Base-by-base conservation (phyloP, 2,888 invertebrate genomes). In the Nomada lathburiana region DNA sequence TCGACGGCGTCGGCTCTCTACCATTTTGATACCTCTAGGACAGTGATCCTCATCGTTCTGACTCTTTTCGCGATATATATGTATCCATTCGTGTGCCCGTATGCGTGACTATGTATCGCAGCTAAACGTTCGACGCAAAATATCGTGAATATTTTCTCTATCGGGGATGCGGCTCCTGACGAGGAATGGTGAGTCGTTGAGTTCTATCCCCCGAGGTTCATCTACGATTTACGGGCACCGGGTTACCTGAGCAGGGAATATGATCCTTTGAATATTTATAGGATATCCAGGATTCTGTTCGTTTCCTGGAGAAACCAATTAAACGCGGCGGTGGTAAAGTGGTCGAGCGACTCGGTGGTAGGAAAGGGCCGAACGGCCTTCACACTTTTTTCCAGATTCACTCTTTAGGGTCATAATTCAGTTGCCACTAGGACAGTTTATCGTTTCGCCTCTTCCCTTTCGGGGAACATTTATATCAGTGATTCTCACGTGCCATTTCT, bases 331-430 rank as follows among this genome's bases (percentile, higher is more conserved):
- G 62, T 36, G 71, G 73, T 29, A 53, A 70, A 81, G 79, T 52
- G 76, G 79, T 76, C 62, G 68, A 50, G 73, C 76, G 73, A 72
- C 65, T 72, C 63, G 29, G 64, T 67, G 67, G 57, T 76, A 78
- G 76, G 72, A 88, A 86, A 89, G 85, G 86, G 86, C 81, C 86
- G 85, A 86, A 85, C 89, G 89, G 75, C 89, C 90, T 90, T 90
- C 90, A 77, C 71, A 80, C 83, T 79, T 85, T 85, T 89, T 86
- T 85, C 80, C 52, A 52, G 82, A 80, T 87, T 86, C 86, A 79
- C 80, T 86, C 86, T 84, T 86, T 75, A 85, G 81, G 86, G 82
- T 83, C 83, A 86, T 86, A 89, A 89, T 90, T 91, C 90, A 89
- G 88, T 89, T 86, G 86, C 87, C 85, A 84, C 83, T 83, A 69